Base-by-base conservation (phyloP, 1,140 invertebrate genomes). In the Achatina immaculata region DNA sequence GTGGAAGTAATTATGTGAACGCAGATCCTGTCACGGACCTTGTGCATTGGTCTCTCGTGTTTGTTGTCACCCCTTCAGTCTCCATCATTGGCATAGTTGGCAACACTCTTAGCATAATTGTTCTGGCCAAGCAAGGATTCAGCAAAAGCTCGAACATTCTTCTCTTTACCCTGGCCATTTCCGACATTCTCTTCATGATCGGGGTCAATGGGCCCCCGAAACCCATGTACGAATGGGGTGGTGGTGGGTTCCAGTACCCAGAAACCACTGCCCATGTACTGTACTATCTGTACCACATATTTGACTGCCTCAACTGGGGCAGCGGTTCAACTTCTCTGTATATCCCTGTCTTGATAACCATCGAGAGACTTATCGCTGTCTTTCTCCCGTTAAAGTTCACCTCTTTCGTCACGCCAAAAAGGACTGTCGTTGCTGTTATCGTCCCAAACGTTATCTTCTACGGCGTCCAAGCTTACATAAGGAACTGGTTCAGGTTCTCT, bases 131-230 rank as follows among this genome's bases (percentile, higher is more conserved):
- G 34, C 62, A 66, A 7, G 76, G 76, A 19, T 48, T 78, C 24
- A 42, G 31, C 1, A 78, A 78, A 78, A 68, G 76, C 28, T 68
- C 76, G 19, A 68, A 78, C 65, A 78, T 78, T 55, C 36, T 78
- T 45, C 76, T 78, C 19, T 66, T 78, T 31, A 43, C 19, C 36
- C 38, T 78, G 19, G 76, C 76, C n/a, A 43, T 78, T 34, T 78
- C 76, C 16, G 76, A 78, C n/a, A 66, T 78, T 21, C 36, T 43
- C 3, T 78, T 43, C 51, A 66, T 78, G 58, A 66, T 78, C 21
- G 76, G 76, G 4, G 31, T 43, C 7, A 66, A 78, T 19, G 43
- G 76, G 31, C 36, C 43, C 24, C 31, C 40, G 2, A 78, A 78
- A 40, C 42, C 65, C 21, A 42, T 78, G 40, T 78, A 78, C 40